Percentiles rank a stretch among this genome's conserved stretches.
phyloP scores from a whole-genome alignment of 37 sponge, comb jelly and placozoan species.

The Halichondria panicea region DNA sequence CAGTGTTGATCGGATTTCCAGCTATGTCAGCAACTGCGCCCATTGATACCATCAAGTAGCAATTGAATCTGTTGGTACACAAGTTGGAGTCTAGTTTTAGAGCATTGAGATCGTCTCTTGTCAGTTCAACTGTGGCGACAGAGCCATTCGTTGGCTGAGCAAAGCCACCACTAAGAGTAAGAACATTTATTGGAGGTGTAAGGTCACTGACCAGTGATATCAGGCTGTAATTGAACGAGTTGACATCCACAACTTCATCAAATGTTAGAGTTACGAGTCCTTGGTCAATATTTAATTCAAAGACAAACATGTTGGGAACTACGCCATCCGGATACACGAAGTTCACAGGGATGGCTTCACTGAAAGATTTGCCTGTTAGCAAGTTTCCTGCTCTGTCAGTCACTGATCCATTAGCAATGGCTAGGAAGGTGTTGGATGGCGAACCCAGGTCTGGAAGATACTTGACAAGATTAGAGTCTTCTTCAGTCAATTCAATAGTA shows the following conservation, averaged over 20 bases:
- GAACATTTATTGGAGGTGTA: background rate
- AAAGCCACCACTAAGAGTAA: constrained; percentile 26
- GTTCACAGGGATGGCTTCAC: constrained; percentile 33
- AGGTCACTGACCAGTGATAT: constrained; percentile 33
- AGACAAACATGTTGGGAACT: constrained; percentile 45
- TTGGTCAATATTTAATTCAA: constrained; percentile 56
- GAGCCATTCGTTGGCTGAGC: constrained; percentile 45
- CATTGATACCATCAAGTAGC: constrained; percentile 30
- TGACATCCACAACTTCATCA: constrained; percentile 62
- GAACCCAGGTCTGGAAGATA: constrained; percentile 39
- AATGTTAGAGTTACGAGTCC: constrained; percentile 77
- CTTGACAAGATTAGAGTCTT: constrained; percentile 74
- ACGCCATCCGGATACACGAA: constrained; percentile 42
- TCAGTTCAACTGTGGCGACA: constrained; percentile 38
- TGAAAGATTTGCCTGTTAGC: constrained; percentile 47
- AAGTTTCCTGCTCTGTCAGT: constrained; percentile 57
- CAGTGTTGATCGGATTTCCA: constrained; percentile 52
- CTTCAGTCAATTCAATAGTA: constrained; percentile 34
- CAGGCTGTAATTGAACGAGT: constrained; percentile 49
- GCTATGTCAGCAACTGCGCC: constrained; percentile 65
- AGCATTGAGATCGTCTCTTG: constrained; percentile 48
- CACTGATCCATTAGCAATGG: constrained; percentile 49
- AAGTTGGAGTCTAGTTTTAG: constrained; percentile 52
- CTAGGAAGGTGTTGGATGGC: constrained; percentile 57
- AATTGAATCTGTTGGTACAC: constrained; percentile 31